A percentile compares a stretch with the other conserved stretches of the same genome.
Evolutionary conservation across 1,140 invertebrate species (phyloP).

Genomic region (Philaenus spumarius): DNA sequence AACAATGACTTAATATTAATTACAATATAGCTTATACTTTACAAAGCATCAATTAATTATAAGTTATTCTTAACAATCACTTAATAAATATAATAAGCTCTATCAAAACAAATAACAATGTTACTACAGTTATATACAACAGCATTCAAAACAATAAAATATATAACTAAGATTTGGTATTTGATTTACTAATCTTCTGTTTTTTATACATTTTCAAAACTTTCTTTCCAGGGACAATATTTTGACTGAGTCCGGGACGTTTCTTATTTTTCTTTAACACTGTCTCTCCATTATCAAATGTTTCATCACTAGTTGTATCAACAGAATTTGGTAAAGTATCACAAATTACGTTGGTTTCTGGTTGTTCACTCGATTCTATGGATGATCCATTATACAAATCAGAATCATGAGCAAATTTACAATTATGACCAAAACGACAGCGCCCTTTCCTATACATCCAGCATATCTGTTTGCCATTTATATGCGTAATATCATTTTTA

Average conservation of each 20-base stretch:
- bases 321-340: neutral
- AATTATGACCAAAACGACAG: slow-evolving; percentile 87
- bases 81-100: too few species aligned
- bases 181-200: slow-evolving; percentile 38
- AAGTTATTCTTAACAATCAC: too few species aligned
- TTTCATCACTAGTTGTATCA: neutral
- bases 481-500: slow-evolving; percentile 62
- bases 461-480: slow-evolving; percentile 85
- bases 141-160: too few species aligned
- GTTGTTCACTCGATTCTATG: neutral
- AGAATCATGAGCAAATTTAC: slow-evolving; percentile 87
- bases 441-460: slow-evolving; percentile 89
- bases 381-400: slow-evolving; percentile 48
- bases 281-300: slow-evolving; percentile 42
- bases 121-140: too few species aligned
- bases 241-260: slow-evolving; percentile 66
- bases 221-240: slow-evolving; percentile 75
- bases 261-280: slow-evolving; percentile 57
- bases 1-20: too few species aligned
- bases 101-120: too few species aligned
- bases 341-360: neutral
- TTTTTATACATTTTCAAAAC: slow-evolving; percentile 71
- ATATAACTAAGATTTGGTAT: too few species aligned
- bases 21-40: too few species aligned
- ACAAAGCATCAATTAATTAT: too few species aligned